Evolutionary conservation across 2,888 invertebrate species (phyloP).

Genomic region (Athalia circularis): DNA sequence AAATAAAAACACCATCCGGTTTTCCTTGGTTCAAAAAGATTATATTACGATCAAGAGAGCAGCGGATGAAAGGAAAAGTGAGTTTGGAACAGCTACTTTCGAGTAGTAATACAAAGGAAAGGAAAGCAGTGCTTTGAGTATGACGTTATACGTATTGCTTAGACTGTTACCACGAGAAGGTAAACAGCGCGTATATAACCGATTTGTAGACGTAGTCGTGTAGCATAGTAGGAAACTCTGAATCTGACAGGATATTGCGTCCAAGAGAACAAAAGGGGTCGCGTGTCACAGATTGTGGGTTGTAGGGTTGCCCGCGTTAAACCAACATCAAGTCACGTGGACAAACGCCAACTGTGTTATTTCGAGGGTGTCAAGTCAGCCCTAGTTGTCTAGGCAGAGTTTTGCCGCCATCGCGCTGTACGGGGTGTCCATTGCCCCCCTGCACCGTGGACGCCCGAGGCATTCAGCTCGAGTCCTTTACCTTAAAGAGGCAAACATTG

Average conservation of each 20-base stretch:
- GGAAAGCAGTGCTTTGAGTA: no score
- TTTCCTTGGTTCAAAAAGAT: no score
- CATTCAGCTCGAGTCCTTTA: background rate
- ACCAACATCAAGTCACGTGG: conserved; percentile 47
- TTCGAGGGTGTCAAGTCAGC: conserved; percentile 30
- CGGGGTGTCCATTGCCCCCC: background rate
- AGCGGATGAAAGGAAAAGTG: no score
- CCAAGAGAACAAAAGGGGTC: conserved; percentile 46
- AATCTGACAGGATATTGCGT: conserved; percentile 49
- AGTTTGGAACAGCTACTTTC: no score
- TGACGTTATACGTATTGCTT: no score
- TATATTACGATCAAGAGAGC: no score
- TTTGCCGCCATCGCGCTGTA: background rate
- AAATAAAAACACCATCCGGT: no score
- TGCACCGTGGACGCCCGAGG: conserved; percentile 2
- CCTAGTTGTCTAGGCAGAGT: conserved; percentile 40
- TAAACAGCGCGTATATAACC: background rate
- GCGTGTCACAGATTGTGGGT: conserved; percentile 47
- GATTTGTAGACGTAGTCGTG: background rate
- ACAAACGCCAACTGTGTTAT: conserved; percentile 46
- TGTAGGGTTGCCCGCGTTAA: conserved; percentile 37
- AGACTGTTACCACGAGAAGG: background rate
- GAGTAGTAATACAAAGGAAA: no score
- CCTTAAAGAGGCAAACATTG: conserved; percentile 38
- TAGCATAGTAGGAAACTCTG: conserved; percentile 21